phyloP scores from a whole-genome alignment of 2,113 vertebrate genomes.

The Perccottus glenii region DNA sequence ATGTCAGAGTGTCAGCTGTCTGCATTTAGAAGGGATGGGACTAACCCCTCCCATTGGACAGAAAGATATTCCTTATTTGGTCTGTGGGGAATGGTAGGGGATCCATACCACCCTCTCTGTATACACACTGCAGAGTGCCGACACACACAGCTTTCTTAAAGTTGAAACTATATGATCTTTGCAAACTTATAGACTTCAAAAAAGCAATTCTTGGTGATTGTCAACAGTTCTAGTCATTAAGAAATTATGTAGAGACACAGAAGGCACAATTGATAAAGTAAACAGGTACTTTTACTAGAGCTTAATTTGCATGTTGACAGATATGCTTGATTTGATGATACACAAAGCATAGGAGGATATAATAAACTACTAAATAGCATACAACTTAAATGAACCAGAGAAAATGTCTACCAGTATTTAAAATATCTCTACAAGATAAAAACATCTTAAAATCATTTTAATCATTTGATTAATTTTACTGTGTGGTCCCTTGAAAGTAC shows the following conservation, averaged over 20 bases:
- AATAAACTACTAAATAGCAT: background rate
- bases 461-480: background rate
- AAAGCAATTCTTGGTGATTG: constrained; percentile 2
- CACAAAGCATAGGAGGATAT: background rate
- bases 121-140: constrained; percentile 28
- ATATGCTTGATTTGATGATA: constrained; percentile 12
- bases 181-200: background rate
- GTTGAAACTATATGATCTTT: background rate
- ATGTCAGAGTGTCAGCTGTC: constrained; percentile 67
- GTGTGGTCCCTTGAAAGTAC: constrained; percentile 2
- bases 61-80: constrained; percentile 66
- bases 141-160: constrained; percentile 4
- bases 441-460: background rate
- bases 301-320: constrained; percentile 1
- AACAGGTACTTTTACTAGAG: constrained; percentile 6
- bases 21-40: constrained; percentile 34
- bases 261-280: background rate
- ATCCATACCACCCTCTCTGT: constrained; percentile 37
- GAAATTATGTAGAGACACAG: background rate
- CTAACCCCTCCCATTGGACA: constrained; percentile 48
- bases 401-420: background rate
- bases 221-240: no score
- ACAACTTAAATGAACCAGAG: constrained; percentile 2
- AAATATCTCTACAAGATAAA: background rate
- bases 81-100: constrained; percentile 37